Evolutionary conservation across 1,140 invertebrate species (phyloP).

Genomic region (Drosophila pachea): DNA sequence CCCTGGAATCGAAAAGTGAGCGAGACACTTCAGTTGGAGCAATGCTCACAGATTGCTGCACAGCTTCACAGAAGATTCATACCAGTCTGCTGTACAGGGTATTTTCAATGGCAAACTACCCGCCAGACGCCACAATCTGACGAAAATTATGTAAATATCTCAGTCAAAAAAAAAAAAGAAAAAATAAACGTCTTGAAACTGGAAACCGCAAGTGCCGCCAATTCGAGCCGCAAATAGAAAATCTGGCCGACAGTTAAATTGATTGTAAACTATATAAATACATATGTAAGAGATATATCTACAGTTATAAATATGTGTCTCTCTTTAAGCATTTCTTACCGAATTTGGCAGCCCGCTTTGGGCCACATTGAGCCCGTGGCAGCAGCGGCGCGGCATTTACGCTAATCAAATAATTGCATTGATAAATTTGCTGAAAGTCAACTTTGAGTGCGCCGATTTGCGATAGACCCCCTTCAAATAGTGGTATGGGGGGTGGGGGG

Average conservation of each 20-base stretch:
- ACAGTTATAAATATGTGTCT: constrained; percentile 16
- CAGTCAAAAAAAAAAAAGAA: background rate
- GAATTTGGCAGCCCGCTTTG: constrained; percentile 58
- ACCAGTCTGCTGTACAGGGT: background rate
- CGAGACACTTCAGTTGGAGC: too few relatives aligned
- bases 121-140: constrained; percentile 42
- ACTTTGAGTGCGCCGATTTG: constrained; percentile 59
- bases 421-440: constrained; percentile 66
- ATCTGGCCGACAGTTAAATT: constrained; percentile 68
- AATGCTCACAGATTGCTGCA: too few relatives aligned
- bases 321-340: constrained; percentile 45
- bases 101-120: constrained; percentile 1
- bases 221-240: constrained; percentile 56
- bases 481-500: background rate
- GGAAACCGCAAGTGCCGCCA: constrained; percentile 28
- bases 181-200: constrained; percentile 39
- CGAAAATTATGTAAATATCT: constrained; percentile 71
- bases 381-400: constrained; percentile 43
- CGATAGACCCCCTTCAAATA: constrained; percentile 39
- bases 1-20: constrained; percentile 2
- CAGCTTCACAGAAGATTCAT: background rate
- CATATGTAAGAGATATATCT: constrained; percentile 42
- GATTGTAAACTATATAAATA: constrained; percentile 56
- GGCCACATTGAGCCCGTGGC: constrained; percentile 21
- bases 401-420: constrained; percentile 67